Evolutionary conservation across 2,113 vertebrate genomes (phyloP).

Genomic region (Neodon shergylaensis): DNA sequence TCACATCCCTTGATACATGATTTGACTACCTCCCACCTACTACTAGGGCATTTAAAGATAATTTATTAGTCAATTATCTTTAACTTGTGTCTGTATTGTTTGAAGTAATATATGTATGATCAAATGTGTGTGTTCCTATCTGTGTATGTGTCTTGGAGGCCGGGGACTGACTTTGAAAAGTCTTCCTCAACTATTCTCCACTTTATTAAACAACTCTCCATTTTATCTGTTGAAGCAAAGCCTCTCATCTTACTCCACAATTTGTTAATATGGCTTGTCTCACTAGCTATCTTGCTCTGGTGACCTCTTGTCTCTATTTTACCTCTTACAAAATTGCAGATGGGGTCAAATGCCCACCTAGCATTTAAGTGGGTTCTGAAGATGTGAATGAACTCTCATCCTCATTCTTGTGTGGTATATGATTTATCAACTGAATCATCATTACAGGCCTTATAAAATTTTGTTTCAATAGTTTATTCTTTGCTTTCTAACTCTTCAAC

Average conservation of each 20-base stretch:
- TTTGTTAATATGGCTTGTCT: background rate
- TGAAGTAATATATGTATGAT: background rate
- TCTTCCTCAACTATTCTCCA: background rate
- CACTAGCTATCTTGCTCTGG: background rate
- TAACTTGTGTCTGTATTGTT: background rate
- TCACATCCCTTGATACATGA: background rate
- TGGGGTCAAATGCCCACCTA: background rate
- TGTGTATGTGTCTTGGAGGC: background rate
- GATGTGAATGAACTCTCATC: background rate
- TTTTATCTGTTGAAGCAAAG: background rate
- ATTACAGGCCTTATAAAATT: background rate
- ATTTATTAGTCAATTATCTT: background rate
- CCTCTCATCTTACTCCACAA: accelerated
- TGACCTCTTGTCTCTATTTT: background rate
- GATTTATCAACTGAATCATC: background rate
- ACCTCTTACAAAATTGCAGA: background rate
- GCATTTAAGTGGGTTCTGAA: background rate
- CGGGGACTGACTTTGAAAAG: background rate
- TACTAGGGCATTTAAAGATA: background rate
- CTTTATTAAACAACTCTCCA: background rate
- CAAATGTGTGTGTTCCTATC: background rate
- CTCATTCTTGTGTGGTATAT: background rate
- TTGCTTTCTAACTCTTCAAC: background rate
- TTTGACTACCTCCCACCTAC: background rate
- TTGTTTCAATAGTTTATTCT: background rate